Percentiles rank a stretch among this genome's conserved stretches.
These are phyloP conservation scores for Catamblyrhynchus diadema DNA, from an alignment of 2,797 vertebrate genomes.

Conservation along the genomic window DNA sequence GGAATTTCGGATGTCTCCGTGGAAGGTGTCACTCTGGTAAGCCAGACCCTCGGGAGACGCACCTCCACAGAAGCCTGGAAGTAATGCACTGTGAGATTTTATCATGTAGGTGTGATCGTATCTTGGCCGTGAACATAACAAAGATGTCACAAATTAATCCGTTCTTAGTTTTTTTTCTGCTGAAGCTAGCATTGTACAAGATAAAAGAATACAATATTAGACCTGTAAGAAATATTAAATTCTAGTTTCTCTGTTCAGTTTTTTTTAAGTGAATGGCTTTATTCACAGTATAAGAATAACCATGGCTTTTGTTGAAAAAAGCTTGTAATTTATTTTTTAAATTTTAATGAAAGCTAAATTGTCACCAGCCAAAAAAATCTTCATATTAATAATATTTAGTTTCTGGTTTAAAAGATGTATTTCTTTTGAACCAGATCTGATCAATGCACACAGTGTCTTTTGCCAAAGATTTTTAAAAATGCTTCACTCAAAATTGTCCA, in stretches of 20 bases:
- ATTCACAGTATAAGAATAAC: not conserved
- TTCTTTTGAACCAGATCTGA: not conserved
- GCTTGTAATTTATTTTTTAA: not conserved
- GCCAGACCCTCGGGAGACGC: not conserved
- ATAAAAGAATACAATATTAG: not conserved
- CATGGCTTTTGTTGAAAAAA: not conserved
- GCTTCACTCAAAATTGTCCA: not conserved
- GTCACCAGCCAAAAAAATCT: not conserved
- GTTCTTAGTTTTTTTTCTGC: not conserved
- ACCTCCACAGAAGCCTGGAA: not conserved
- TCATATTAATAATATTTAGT: not conserved
- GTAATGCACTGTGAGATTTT: not conserved
- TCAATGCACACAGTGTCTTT: not conserved
- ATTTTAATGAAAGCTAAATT: not conserved
- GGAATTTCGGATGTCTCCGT: fast-evolving
- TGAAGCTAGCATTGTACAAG: not conserved
- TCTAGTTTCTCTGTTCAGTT: not conserved
- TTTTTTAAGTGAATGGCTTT: not conserved
- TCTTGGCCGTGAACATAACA: not conserved
- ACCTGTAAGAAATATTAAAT: not conserved
- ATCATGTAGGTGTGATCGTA: not conserved
- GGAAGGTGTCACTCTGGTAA: fast-evolving
- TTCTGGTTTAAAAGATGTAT: not conserved
- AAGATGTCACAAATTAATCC: constrained; percentile 1
- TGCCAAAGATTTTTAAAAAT: not conserved